Evolutionary conservation across 2,797 vertebrate species (phyloP).

Genomic region (Champsocephalus gunnari): DNA sequence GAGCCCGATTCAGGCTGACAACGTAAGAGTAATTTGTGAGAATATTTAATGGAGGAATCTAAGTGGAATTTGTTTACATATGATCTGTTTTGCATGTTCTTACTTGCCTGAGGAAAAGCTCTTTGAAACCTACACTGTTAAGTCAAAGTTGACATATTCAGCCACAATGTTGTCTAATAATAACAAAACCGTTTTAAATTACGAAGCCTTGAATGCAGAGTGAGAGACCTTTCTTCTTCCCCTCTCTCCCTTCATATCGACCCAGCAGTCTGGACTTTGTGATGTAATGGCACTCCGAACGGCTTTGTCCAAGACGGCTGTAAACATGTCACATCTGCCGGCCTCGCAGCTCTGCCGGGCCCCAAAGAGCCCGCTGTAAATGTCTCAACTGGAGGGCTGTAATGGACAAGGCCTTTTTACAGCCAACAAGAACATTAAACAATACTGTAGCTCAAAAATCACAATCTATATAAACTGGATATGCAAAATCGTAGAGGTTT

Average conservation of each 20-base stretch:
- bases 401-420: slow-evolving; percentile 48
- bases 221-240: slow-evolving; percentile 30
- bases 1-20: neutral
- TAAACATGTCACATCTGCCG: slow-evolving; percentile 67
- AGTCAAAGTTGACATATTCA: slow-evolving; percentile 16
- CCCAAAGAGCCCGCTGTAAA: slow-evolving; percentile 70
- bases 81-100: neutral
- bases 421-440: slow-evolving; percentile 35
- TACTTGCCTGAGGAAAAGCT: neutral
- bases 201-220: neutral
- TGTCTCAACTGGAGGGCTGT: slow-evolving; percentile 45
- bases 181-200: neutral
- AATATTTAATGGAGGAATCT: neutral
- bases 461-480: slow-evolving; percentile 3
- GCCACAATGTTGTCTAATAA: neutral
- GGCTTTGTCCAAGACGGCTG: slow-evolving; percentile 61
- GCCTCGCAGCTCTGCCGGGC: slow-evolving; percentile 51
- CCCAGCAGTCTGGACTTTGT: slow-evolving; percentile 61
- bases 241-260: slow-evolving; percentile 54
- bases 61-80: neutral
- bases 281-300: slow-evolving; percentile 72
- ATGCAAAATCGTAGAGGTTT: slow-evolving; percentile 4
- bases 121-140: neutral
- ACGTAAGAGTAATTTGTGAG: too few species aligned
- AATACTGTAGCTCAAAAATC: slow-evolving; percentile 25